These are phyloP conservation scores for Phenganax subtilis DNA, from an alignment of 92 coral and sea anemone genomes.

Conservation along the genomic window DNA sequence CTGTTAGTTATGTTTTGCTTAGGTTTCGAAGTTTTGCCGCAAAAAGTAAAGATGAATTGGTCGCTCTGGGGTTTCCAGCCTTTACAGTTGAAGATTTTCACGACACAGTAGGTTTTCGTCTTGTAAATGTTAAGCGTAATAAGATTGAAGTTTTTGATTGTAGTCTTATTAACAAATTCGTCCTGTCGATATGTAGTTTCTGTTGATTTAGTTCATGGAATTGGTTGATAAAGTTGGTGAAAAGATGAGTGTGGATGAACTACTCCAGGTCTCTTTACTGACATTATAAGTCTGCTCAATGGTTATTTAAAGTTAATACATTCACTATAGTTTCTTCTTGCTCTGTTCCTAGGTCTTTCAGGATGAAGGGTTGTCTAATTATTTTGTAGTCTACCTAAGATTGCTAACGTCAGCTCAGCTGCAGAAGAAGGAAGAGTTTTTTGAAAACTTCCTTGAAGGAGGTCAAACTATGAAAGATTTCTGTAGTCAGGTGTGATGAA, in stretches of 20 bases:
- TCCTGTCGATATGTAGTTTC: background rate
- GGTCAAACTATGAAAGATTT: slow-evolving; percentile 87
- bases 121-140: too few relatives aligned
- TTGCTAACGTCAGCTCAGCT: slow-evolving; percentile 95
- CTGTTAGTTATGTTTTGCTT: slow-evolving; percentile 1
- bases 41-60: slow-evolving; percentile 91
- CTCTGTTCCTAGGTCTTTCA: slow-evolving; percentile 59
- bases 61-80: slow-evolving; percentile 82
- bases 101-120: slow-evolving; percentile 67
- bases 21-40: slow-evolving; percentile 75
- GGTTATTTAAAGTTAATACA: background rate
- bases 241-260: slow-evolving; percentile 59
- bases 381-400: slow-evolving; percentile 83
- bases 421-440: slow-evolving; percentile 87
- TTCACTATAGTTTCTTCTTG: background rate
- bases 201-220: slow-evolving; percentile 74
- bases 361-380: slow-evolving; percentile 95
- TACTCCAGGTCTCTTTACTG: slow-evolving; percentile 55
- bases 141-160: background rate
- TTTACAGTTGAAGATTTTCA: slow-evolving; percentile 95
- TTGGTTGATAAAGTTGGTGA: slow-evolving; percentile 74
- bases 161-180: background rate
- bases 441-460: slow-evolving; percentile 93
- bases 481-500: slow-evolving; percentile 71
- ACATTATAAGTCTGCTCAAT: background rate